These are phyloP conservation scores for Temnothorax rugatulus DNA, from an alignment of 2,888 invertebrate genomes.

Conservation along the genomic window DNA sequence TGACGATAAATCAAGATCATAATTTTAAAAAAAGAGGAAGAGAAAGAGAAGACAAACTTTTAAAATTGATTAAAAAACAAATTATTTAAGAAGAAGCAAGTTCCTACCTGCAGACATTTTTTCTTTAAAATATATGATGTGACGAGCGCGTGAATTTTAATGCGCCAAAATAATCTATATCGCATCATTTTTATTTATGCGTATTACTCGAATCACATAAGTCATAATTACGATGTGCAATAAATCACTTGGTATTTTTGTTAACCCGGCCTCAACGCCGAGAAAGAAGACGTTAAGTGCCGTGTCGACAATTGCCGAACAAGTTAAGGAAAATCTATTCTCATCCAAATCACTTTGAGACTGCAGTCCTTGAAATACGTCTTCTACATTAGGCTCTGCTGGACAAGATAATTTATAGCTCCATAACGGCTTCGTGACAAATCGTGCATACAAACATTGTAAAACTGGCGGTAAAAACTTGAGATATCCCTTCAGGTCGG, in stretches of 20 bases:
- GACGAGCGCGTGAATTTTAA: background rate
- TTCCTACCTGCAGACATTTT: background rate
- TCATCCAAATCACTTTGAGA: background rate
- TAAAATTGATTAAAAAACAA: background rate
- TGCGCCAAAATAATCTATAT: constrained; percentile 5
- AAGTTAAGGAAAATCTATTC: background rate
- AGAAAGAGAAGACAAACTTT: background rate
- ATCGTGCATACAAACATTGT: constrained; percentile 85
- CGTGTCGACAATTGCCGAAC: background rate
- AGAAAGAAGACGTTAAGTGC: background rate
- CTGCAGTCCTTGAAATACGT: background rate
- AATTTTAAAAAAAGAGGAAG: background rate
- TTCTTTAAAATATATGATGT: background rate
- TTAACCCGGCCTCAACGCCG: background rate
- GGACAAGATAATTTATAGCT: constrained; percentile 81
- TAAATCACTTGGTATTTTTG: background rate
- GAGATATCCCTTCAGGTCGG: constrained; percentile 71
- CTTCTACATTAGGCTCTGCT: background rate
- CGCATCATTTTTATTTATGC: background rate
- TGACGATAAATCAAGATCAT: too few relatives aligned
- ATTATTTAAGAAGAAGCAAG: background rate
- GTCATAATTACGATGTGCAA: constrained; percentile 2
- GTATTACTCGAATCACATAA: background rate
- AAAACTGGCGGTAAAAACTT: constrained; percentile 77
- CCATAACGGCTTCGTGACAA: constrained; percentile 83